These are phyloP conservation scores for Drosophila guanche DNA, from an alignment of 1,140 invertebrate species.

Conservation along the genomic window DNA sequence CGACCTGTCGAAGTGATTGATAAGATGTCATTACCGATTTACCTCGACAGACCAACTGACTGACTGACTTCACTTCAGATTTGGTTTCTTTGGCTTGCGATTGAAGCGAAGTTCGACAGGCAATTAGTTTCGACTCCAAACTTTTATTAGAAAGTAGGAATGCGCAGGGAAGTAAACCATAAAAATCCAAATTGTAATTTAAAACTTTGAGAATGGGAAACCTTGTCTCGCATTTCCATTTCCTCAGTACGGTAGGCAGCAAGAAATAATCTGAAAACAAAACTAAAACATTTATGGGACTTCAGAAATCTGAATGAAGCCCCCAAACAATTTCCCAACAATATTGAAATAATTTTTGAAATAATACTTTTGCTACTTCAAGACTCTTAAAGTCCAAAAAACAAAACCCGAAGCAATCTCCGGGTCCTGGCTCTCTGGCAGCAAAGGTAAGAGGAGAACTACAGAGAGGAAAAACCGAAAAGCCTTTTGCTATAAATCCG, in stretches of 20 bases:
- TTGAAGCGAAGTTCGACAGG: slow-evolving; percentile 9
- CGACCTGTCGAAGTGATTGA: slow-evolving; percentile 39
- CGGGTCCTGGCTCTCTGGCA: background rate
- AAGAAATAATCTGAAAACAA: too few species aligned
- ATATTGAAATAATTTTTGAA: slow-evolving; percentile 2
- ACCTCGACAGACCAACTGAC: background rate
- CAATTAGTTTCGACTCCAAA: background rate
- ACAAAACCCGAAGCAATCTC: slow-evolving; percentile 20
- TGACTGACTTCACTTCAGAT: background rate
- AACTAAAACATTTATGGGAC: slow-evolving; percentile 29
- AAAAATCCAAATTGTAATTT: too few species aligned
- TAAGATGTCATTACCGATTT: slow-evolving; percentile 23
- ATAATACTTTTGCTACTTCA: slow-evolving; percentile 37
- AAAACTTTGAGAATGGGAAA: too few species aligned
- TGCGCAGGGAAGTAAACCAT: too few species aligned
- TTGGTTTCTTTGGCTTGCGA: background rate
- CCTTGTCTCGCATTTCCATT: too few species aligned
- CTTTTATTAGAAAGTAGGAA: slow-evolving; percentile 3
- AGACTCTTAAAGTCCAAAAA: slow-evolving; percentile 24
- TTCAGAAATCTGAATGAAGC: background rate
- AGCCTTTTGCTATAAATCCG: slow-evolving; percentile 42
- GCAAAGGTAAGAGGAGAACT: background rate
- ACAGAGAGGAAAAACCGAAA: background rate
- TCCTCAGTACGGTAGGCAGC: too few species aligned
- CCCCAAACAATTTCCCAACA: slow-evolving; percentile 24